These are phyloP conservation scores for Hemicrepidius hirtus DNA, from an alignment of 2,888 invertebrate genomes.

Conservation along the genomic window DNA sequence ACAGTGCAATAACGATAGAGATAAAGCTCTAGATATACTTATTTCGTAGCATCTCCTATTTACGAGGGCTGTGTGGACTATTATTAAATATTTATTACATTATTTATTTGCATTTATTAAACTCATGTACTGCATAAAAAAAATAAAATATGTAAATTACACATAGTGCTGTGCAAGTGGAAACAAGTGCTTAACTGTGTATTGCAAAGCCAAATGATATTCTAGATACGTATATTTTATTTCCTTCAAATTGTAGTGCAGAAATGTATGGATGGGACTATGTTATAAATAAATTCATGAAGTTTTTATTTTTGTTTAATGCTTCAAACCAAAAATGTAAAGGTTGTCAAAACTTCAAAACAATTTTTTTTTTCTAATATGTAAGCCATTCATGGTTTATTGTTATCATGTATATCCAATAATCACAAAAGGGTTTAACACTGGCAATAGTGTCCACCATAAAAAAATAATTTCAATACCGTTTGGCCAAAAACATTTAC, in stretches of 20 bases:
- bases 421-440: too few relatives aligned
- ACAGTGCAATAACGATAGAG: slow-evolving; percentile 87
- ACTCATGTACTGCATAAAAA: slow-evolving; percentile 1
- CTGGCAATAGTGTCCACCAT: too few relatives aligned
- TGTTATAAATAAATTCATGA: slow-evolving; percentile 27
- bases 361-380: too few relatives aligned
- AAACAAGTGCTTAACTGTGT: slow-evolving; percentile 26
- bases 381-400: too few relatives aligned
- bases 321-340: too few relatives aligned
- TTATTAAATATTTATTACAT: slow-evolving; percentile 45
- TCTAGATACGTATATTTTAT: slow-evolving; percentile 26
- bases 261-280: slow-evolving; percentile 28
- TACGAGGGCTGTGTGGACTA: slow-evolving; percentile 46
- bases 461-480: too few relatives aligned
- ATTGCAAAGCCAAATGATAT: slow-evolving; percentile 17
- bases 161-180: slow-evolving; percentile 15
- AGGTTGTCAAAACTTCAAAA: too few relatives aligned
- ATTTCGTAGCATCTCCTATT: slow-evolving; percentile 77
- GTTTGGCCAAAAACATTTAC: too few relatives aligned
- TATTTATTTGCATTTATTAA: slow-evolving; percentile 49
- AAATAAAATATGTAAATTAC: slow-evolving; percentile 10
- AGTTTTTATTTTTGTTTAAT: too few relatives aligned
- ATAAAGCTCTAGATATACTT: slow-evolving; percentile 89
- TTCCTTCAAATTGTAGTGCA: slow-evolving; percentile 20
- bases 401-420: too few relatives aligned